Evolutionary conservation across 2,888 invertebrate genomes (phyloP), one percentile per base, ranked within the genome.

Genomic region (Vanessa cardui): DNA sequence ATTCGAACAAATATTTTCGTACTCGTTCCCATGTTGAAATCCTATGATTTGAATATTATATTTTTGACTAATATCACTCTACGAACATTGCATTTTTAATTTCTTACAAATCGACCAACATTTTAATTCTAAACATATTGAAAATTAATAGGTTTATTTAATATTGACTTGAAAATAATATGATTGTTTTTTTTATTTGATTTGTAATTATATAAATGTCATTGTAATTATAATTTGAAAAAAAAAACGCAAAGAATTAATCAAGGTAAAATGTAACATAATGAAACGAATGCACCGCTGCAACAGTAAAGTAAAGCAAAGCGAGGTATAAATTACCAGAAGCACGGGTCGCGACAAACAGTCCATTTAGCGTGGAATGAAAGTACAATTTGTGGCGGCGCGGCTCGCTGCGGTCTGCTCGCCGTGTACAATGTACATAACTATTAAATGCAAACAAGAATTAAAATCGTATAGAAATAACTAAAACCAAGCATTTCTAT

Each of bases 331-430:
- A 60, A 68, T 64, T 56, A 20, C 39, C 46, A 45, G 31, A 20
- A 61, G 39, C 21, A 49, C 47, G 66, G 44, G 56, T 56, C 52
- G 60, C 62, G 80, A 81, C 81, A 85, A 84, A 84, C 84, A 82
- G 80, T 79, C 78, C 80, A 77, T 77, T 83, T 82, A 83, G 79
- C 79, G 80, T 78, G 79, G 78, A 83, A 86, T 86, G 82, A 84
- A 83, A 86, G 83, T 84, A 81, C 82, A 82, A 86, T 87, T 86
- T 86, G 86, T 74, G 85, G 84, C 74, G 75, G 67, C 74, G 82
- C 74, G 78, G 76, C 74, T 50, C 63, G 73, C 74, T 76, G 76
- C 77, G 77, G 74, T 66, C 26, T 47, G 45, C 62, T 8, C 39
- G 31, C 49, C 21, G 20, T 12, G 12, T 33, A 58, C 26, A 33